phyloP scores from a whole-genome alignment of 2,113 vertebrate genomes.

The Menura novaehollandiae region DNA sequence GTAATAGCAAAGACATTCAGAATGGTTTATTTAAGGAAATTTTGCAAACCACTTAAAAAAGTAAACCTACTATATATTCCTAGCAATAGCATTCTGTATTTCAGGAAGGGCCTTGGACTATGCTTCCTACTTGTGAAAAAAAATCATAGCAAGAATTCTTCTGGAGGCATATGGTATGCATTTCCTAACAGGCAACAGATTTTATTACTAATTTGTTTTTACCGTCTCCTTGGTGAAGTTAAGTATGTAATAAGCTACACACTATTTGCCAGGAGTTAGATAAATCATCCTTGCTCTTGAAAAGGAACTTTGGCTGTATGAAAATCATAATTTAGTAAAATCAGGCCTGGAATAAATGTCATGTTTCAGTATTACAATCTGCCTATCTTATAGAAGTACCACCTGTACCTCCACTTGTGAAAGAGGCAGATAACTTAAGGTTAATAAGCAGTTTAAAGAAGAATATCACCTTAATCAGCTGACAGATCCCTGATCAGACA shows the following conservation, averaged over 20 bases:
- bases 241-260: slow-evolving; percentile 3
- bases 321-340: slow-evolving; percentile 28
- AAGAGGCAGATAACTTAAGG: not conserved
- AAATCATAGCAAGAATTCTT: not conserved
- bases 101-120: not conserved
- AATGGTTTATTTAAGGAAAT: slow-evolving; percentile 13
- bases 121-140: not conserved
- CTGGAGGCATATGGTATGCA: not conserved
- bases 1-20: not conserved
- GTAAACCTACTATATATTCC: not conserved
- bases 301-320: not conserved
- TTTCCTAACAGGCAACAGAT: slow-evolving; percentile 4
- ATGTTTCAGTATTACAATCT: not conserved
- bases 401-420: not conserved
- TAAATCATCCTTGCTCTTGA: not conserved
- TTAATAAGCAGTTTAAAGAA: not conserved
- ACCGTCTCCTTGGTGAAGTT: not conserved
- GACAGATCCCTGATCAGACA: not conserved
- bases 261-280: not conserved
- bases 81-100: not conserved
- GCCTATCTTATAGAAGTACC: not conserved
- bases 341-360: not conserved
- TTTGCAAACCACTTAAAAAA: not conserved
- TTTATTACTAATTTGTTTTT: slow-evolving; percentile 45
- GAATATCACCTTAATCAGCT: not conserved